phyloP scores from a whole-genome alignment of 2,797 vertebrate species.

The Crenichthys baileyi region DNA sequence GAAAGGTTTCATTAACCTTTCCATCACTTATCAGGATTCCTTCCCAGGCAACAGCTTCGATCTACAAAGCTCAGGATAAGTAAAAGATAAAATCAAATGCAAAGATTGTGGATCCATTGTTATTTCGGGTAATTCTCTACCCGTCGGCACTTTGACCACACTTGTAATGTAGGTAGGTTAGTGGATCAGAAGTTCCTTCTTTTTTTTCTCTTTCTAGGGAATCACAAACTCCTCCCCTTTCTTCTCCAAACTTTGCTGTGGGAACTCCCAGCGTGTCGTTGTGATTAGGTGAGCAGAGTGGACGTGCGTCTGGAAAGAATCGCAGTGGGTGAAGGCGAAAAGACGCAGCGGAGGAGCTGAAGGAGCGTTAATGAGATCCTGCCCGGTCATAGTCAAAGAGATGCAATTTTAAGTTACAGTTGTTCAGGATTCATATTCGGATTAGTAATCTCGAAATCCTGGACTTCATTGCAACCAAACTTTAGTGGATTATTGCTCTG shows the following conservation, averaged over 20 bases:
- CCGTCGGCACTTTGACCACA: not conserved
- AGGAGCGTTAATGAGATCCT: slow-evolving; percentile 64
- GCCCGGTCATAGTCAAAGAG: slow-evolving; percentile 47
- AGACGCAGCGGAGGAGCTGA: slow-evolving; percentile 60
- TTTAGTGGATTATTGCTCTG: slow-evolving; percentile 57
- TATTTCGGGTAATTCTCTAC: slow-evolving; percentile 15
- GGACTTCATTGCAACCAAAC: slow-evolving; percentile 25
- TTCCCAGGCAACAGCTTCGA: slow-evolving; percentile 12
- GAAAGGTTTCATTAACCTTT: slow-evolving; percentile 32
- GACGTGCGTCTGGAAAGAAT: slow-evolving; percentile 50
- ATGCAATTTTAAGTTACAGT: slow-evolving; percentile 63
- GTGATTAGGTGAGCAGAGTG: slow-evolving; percentile 72
- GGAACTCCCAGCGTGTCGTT: slow-evolving; percentile 76
- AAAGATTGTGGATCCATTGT: slow-evolving; percentile 53
- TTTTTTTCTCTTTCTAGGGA: slow-evolving; percentile 53
- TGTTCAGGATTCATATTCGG: slow-evolving; percentile 30
- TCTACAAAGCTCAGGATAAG: slow-evolving; percentile 43
- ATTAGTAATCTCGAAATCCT: slow-evolving; percentile 16
- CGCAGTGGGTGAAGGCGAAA: slow-evolving; percentile 33
- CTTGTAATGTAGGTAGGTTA: slow-evolving; percentile 26
- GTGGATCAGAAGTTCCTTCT: slow-evolving; percentile 27
- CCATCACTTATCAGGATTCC: slow-evolving; percentile 21
- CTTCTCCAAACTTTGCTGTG: slow-evolving; percentile 69
- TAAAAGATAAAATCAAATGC: slow-evolving; percentile 43
- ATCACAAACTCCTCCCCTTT: slow-evolving; percentile 78